phyloP scores from a whole-genome alignment of 2,113 vertebrate genomes.

The Piaya cayana region DNA sequence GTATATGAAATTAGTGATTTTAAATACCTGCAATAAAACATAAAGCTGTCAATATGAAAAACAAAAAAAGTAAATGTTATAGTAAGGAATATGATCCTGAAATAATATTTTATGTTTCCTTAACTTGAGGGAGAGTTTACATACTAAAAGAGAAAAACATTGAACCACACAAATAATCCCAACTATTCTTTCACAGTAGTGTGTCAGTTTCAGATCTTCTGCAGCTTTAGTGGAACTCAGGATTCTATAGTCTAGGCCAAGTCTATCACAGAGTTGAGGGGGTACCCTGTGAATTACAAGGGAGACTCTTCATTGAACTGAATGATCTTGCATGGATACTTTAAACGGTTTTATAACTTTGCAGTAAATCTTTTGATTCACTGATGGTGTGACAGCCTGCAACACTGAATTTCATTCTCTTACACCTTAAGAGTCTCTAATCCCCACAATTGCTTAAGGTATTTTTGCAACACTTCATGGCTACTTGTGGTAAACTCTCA shows the following conservation, averaged over 20 bases:
- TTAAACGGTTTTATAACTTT: not conserved
- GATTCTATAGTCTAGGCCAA: not conserved
- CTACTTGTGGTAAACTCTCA: not conserved
- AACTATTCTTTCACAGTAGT: not conserved
- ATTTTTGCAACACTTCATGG: not conserved
- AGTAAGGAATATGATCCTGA: not conserved
- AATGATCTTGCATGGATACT: not conserved
- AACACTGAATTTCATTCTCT: not conserved
- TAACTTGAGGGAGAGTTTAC: not conserved
- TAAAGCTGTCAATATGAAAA: not conserved
- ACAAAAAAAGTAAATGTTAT: not conserved
- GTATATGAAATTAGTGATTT: constrained; percentile 26
- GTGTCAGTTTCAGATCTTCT: not conserved
- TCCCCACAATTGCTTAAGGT: not conserved
- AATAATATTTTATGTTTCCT: not conserved
- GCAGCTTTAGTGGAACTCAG: not conserved
- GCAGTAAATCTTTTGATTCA: not conserved
- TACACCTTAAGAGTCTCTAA: rapidly evolving
- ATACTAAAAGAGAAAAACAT: not conserved
- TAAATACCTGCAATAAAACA: constrained; percentile 1
- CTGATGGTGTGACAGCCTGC: not conserved
- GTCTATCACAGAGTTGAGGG: not conserved
- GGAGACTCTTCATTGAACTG: not conserved
- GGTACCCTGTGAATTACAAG: rapidly evolving
- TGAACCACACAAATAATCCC: not conserved